phyloP scores from a whole-genome alignment of 2,888 invertebrate genomes.

The Nezara viridula region DNA sequence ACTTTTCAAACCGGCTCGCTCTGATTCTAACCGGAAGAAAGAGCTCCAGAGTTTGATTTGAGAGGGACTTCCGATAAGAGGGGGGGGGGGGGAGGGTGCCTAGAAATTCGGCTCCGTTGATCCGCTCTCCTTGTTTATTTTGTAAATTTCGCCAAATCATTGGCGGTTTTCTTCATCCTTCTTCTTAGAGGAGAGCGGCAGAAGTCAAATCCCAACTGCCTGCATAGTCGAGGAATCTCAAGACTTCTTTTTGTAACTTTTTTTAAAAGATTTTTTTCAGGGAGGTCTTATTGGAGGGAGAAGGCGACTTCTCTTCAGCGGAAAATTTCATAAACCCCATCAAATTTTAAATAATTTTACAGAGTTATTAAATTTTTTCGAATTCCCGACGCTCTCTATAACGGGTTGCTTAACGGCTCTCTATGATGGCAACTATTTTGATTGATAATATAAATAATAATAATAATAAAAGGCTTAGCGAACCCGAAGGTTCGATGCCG shows the following conservation, averaged over 20 bases:
- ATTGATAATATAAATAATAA: too few relatives aligned
- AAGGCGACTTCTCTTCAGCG: too few relatives aligned
- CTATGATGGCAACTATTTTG: too few relatives aligned
- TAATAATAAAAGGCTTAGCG: too few relatives aligned
- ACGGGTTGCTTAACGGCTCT: too few relatives aligned
- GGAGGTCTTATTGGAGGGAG: too few relatives aligned
- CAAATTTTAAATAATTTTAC: too few relatives aligned
- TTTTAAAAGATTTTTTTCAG: background rate
- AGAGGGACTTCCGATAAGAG: background rate
- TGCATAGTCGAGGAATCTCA: background rate
- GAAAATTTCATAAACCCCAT: too few relatives aligned
- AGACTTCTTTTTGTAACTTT: background rate
- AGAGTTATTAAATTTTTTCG: too few relatives aligned
- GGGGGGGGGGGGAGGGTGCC: background rate
- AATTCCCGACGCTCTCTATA: too few relatives aligned
- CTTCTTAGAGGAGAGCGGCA: background rate
- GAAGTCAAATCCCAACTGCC: slow-evolving; percentile 26
- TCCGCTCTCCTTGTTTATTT: slow-evolving; percentile 21
- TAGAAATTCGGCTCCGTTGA: slow-evolving; percentile 41
- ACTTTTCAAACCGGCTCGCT: slow-evolving; percentile 45
- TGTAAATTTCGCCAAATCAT: slow-evolving; percentile 34
- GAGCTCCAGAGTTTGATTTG: slow-evolving; percentile 38
- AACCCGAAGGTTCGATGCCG: too few relatives aligned
- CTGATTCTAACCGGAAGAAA: slow-evolving; percentile 5
- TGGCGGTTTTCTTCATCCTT: slow-evolving; percentile 31